Evolutionary conservation across 1,140 invertebrate species (phyloP), one percentile per base, ranked within the genome.

Genomic region (Agraylea sexmaculata): DNA sequence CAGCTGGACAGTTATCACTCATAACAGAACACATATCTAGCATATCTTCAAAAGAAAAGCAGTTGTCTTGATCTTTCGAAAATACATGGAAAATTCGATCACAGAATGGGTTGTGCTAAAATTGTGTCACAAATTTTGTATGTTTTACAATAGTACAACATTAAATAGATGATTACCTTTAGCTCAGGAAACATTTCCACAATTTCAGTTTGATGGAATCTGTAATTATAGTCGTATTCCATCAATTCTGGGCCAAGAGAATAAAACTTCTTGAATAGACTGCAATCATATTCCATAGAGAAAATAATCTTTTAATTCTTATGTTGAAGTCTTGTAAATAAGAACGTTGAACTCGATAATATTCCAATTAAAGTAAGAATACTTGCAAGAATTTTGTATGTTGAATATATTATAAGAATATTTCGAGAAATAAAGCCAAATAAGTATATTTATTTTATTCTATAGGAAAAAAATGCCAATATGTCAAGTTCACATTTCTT

Each of bases 21-120:
- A 85, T 78, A 2, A 75, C 79, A 2, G 80, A 83, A 46, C 71
- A 80, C 47, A 84, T 62, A 58, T 85, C 78, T n/a, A 86, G 52
- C 29, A 82, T 66, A 49, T 85, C 78, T 50, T 85, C 79, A 51
- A 85, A 84, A 1, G 76, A 75, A 51, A 85, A 71, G 50, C 68
- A 66, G 13, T 67, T 68, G 47, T 75, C 71, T 1, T 68, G 62
- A 45, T 72, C 53, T 12, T 81, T 81, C 1, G 81, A 83, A 56
- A 87, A 87, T 12, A 84, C 74, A 19, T 70, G 56, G 51, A 78
- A 77, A 22, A 87, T 71, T 4, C 78, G 64, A 41, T 78, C 70
- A 46, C 63, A 55, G 53, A 84, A 85, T 19, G 81, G 81, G 58
- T 83, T 85, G 46, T 70, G 72, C 79, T 85, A 53, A 35, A 69